A percentile compares a stretch with the other conserved stretches of the same genome.
Evolutionary conservation across 2,113 vertebrate species (phyloP).

Genomic region (Cyanoliseus patagonus): DNA sequence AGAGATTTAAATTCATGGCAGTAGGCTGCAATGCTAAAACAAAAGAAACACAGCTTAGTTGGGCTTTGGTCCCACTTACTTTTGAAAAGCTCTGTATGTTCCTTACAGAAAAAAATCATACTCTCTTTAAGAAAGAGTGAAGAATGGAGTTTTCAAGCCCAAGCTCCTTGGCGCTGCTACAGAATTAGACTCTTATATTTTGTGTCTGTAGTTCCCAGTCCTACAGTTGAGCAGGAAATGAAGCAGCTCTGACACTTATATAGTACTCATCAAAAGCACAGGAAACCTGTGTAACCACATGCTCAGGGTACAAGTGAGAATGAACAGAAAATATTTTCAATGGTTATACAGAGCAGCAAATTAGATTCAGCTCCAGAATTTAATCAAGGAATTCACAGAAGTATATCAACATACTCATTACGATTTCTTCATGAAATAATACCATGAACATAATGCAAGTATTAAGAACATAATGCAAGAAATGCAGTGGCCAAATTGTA

Average conservation of each 20-base stretch:
- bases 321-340: constrained; percentile 12
- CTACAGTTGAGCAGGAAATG: constrained; percentile 10
- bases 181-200: background rate
- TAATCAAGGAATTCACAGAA: background rate
- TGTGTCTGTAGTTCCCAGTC: background rate
- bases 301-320: background rate
- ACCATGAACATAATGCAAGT: background rate
- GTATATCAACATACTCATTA: background rate
- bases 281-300: background rate
- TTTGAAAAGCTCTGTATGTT: background rate
- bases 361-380: background rate
- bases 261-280: background rate
- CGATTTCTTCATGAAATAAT: background rate
- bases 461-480: background rate
- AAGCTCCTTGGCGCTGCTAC: background rate
- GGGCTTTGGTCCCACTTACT: background rate
- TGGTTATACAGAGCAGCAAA: background rate
- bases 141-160: background rate
- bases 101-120: background rate
- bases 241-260: background rate
- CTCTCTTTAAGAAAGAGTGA: background rate
- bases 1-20: constrained; percentile 14
- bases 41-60: background rate
- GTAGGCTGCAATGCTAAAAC: background rate
- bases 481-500: background rate